Base-by-base conservation (phyloP, 2,888 invertebrate genomes). In the Bellardia pandia region DNA sequence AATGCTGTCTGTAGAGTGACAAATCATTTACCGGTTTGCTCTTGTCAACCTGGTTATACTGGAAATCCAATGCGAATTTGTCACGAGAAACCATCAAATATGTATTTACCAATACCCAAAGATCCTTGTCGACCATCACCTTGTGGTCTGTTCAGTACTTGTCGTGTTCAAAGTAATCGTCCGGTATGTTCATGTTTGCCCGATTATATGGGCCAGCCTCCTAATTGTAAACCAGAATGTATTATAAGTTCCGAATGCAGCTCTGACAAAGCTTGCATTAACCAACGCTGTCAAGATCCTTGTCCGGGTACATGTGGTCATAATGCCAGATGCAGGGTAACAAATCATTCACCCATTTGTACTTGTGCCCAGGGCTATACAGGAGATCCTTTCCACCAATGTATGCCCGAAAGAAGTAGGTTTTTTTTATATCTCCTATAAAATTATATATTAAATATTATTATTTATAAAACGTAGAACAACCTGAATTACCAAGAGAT, bases 1-100 rank as follows among this genome's bases (percentile, higher is more conserved):
- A 97, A 97, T 92, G 97, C 97, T 5, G 96, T 96, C 93, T 98
- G 98, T 92, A 95, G 95, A 77, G 97, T 98, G 3, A 95, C 96
- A 90, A 97, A 97, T 93, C 98, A 98, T 93, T 96, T 96, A 76
- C 97, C 98, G 4, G 95, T 96, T 42, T 97, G 97, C 91, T 95
- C 95, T 74, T 97, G 97, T 92, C 91, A 96, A 69, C 93, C 95
- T 62, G 97, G 96, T 89, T 96, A 95, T 91, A 96, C 96, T 86
- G 98, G 98, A 92, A 96, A 97, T 94, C 96, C 98, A 13, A 95
- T 96, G 89, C 94, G 95, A 84, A 96, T 96, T 81, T 98, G 98
- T 92, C 96, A 96, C 89, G 93, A 94, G 77, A 93, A 94, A 90
- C 94, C 94, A 86, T 90, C 92, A 90, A 92, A 92, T 89, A 92